A percentile compares a stretch with the other conserved stretches of the same genome.
Evolutionary conservation across 2,888 invertebrate species (phyloP).

Genomic region (Argyresthia goedartella): DNA sequence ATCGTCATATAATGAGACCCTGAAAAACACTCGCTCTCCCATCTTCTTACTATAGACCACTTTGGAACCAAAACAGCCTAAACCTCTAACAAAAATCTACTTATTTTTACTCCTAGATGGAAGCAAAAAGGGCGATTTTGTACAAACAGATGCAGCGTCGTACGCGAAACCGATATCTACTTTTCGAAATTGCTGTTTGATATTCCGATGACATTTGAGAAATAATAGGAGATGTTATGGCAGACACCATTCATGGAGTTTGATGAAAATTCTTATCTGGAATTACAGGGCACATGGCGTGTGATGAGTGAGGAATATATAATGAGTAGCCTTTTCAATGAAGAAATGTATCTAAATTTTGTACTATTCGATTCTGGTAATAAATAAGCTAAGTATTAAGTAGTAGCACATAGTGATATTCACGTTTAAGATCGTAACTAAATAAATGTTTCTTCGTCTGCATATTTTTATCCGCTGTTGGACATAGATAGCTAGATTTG

Average conservation of each 20-base stretch:
- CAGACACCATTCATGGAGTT: constrained; percentile 34
- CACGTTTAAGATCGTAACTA: no score
- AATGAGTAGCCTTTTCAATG: no score
- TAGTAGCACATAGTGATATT: no score
- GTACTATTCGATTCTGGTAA: no score
- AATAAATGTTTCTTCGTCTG: no score
- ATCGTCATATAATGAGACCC: constrained; percentile 57
- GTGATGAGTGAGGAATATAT: no score
- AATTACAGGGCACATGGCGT: no score
- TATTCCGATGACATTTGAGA: constrained; percentile 58
- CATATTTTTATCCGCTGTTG: no score
- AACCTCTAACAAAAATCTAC: constrained; percentile 22
- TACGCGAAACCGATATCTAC: constrained; percentile 19
- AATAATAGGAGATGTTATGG: constrained; percentile 48
- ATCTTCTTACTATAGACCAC: constrained; percentile 32
- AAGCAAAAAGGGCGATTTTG: constrained; percentile 22
- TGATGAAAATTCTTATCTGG: constrained; percentile 32
- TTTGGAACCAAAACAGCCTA: constrained; percentile 27
- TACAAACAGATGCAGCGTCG: constrained; percentile 7
- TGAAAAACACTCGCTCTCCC: constrained; percentile 60
- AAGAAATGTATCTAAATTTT: no score
- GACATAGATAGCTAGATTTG: no score
- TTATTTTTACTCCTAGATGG: constrained; percentile 26
- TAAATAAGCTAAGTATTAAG: no score
- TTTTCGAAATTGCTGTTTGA: constrained; percentile 43